Evolutionary conservation across 2,888 invertebrate species (phyloP).

Genomic region (Lasiommata megera): DNA sequence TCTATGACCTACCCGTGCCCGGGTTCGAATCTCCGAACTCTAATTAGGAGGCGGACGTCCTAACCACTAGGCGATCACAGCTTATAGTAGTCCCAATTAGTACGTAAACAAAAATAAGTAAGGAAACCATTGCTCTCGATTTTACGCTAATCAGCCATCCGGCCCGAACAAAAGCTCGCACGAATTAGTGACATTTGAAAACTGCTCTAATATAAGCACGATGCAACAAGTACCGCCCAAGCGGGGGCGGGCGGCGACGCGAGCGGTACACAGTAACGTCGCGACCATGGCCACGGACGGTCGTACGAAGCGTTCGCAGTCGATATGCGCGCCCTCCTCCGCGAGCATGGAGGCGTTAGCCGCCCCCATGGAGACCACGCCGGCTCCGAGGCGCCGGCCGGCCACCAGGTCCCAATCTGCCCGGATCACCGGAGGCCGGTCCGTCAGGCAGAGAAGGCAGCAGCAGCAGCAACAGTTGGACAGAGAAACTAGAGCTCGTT

Average conservation of each 20-base stretch:
- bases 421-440: constrained; percentile 84
- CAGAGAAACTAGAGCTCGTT: constrained; percentile 79
- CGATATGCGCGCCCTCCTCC: constrained; percentile 87
- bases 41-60: too few relatives aligned
- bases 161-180: constrained; percentile 43
- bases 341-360: constrained; percentile 85
- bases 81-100: too few relatives aligned
- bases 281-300: constrained; percentile 84
- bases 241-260: constrained; percentile 46
- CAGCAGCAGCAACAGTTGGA: constrained; percentile 73
- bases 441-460: constrained; percentile 70
- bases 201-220: constrained; percentile 51
- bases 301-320: constrained; percentile 87
- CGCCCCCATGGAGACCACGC: constrained; percentile 77
- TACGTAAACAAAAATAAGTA: not conserved
- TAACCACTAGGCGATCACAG: too few relatives aligned
- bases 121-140: not conserved
- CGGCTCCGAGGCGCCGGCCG: constrained; percentile 83
- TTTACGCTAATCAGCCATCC: constrained; percentile 14
- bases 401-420: constrained; percentile 90
- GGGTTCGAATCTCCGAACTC: too few relatives aligned
- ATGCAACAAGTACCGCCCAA: constrained; percentile 67
- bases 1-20: too few relatives aligned
- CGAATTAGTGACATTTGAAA: constrained; percentile 58
- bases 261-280: constrained; percentile 57